Conservation (phyloP, 1,140 invertebrate genomes). For the Oryctes rhinoceros region DNA sequence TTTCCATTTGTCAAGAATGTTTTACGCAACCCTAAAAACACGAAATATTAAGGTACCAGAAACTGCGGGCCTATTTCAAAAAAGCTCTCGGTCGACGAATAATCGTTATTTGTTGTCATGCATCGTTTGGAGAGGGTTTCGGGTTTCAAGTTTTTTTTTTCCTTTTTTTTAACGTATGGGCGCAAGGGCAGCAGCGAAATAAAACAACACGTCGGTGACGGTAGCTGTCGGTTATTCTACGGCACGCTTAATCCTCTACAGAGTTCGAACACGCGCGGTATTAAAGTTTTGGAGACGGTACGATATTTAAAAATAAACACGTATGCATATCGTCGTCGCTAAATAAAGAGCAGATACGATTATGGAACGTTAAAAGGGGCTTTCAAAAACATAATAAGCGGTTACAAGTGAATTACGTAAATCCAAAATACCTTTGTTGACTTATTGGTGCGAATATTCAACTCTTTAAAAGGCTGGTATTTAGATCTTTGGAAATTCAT, state of each 20-base stretch:
- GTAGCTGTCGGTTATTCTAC: constrained; percentile 2
- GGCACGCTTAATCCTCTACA: not conserved
- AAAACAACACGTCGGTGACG: constrained; percentile 1
- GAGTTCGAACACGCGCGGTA: not conserved
- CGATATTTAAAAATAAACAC: not conserved
- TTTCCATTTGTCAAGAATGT: not conserved
- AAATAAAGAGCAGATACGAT: no score
- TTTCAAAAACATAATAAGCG: no score
- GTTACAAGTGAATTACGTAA: no score
- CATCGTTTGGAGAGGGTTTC: constrained; percentile 2
- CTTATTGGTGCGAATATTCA: no score
- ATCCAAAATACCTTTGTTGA: no score
- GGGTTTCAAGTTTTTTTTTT: not conserved
- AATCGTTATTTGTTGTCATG: constrained; percentile 3
- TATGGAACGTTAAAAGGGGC: no score
- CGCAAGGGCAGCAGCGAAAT: not conserved
- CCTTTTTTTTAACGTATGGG: not conserved
- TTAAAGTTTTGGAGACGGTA: not conserved
- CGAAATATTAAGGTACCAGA: not conserved
- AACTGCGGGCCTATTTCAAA: not conserved
- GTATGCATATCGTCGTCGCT: not conserved
- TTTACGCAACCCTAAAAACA: constrained; percentile 1
- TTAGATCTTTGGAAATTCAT: no score
- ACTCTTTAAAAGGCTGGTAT: no score
- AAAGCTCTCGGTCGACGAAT: not conserved